A percentile compares a stretch with the other conserved stretches of the same genome.
Conservation (phyloP, 2,113 vertebrate species). For the Panthera leo region DNA sequence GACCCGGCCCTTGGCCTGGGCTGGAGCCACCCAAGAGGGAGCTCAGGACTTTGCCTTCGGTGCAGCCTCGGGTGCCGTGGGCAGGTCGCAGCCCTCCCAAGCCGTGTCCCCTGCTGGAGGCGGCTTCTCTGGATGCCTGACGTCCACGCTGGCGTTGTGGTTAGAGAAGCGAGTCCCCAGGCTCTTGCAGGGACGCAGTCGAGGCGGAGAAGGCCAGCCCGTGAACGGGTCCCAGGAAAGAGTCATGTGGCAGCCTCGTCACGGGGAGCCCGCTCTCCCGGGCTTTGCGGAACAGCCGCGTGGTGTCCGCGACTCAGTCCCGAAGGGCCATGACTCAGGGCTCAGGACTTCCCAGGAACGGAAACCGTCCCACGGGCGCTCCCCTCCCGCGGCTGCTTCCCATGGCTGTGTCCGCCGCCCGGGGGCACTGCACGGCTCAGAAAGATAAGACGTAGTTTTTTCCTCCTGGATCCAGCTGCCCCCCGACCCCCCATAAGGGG, state of each 20-base stretch:
- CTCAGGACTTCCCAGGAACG: background rate
- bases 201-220: constrained; percentile 78
- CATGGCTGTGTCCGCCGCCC: rapidly evolving
- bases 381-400: rapidly evolving
- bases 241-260: background rate
- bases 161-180: constrained; percentile 67
- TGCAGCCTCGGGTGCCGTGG: rapidly evolving
- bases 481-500: background rate
- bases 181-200: constrained; percentile 76
- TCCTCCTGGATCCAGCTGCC: background rate
- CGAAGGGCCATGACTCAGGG: background rate
- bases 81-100: rapidly evolving
- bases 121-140: constrained; percentile 71
- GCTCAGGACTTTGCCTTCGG: background rate
- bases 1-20: background rate
- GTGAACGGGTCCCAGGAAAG: constrained; percentile 79
- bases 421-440: background rate
- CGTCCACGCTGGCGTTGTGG: constrained; percentile 73
- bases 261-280: background rate
- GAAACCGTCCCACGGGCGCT: rapidly evolving
- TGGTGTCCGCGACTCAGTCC: background rate
- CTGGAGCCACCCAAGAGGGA: background rate
- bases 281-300: background rate
- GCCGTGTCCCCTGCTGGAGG: background rate
- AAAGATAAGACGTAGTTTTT: rapidly evolving